Percentiles rank a stretch among this genome's conserved stretches.
Conservation (phyloP, 2,888 invertebrate species). For the Eutolmus rufibarbis region DNA sequence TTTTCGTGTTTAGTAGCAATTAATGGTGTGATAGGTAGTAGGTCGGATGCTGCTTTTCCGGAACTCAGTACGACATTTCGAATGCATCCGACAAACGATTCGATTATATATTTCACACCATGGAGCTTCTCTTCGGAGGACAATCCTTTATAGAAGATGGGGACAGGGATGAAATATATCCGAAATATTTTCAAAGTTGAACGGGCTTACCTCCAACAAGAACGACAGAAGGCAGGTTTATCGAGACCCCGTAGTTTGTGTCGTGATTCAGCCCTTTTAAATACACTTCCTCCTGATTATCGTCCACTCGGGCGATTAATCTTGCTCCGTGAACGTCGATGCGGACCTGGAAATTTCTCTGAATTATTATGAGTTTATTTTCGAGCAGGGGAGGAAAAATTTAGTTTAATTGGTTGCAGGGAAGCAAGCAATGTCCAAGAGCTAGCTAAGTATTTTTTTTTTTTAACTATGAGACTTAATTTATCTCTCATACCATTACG, state of each 20-base stretch:
- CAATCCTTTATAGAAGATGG: slow-evolving; percentile 67
- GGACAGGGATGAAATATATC: not conserved
- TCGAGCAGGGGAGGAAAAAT: not conserved
- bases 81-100: slow-evolving; percentile 91
- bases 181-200: slow-evolving; percentile 4
- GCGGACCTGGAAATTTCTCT: slow-evolving; percentile 64
- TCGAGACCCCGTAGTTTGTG: slow-evolving; percentile 85
- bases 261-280: slow-evolving; percentile 83
- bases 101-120: slow-evolving; percentile 90
- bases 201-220: slow-evolving; percentile 80
- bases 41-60: slow-evolving; percentile 83
- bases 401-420: not conserved
- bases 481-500: slow-evolving; percentile 70
- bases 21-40: slow-evolving; percentile 80
- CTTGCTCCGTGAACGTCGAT: slow-evolving; percentile 87
- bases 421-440: not conserved
- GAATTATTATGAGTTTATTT: slow-evolving; percentile 48
- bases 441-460: not conserved
- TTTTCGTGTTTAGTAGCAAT: slow-evolving; percentile 90
- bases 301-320: slow-evolving; percentile 86
- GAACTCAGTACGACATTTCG: slow-evolving; percentile 85
- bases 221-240: slow-evolving; percentile 86
- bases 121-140: slow-evolving; percentile 88
- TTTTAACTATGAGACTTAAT: not conserved
- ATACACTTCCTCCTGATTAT: slow-evolving; percentile 80